Evolutionary conservation across 1,140 invertebrate genomes (phyloP), one percentile per base, ranked within the genome.

Genomic region (Scaptomyza graminum): DNA sequence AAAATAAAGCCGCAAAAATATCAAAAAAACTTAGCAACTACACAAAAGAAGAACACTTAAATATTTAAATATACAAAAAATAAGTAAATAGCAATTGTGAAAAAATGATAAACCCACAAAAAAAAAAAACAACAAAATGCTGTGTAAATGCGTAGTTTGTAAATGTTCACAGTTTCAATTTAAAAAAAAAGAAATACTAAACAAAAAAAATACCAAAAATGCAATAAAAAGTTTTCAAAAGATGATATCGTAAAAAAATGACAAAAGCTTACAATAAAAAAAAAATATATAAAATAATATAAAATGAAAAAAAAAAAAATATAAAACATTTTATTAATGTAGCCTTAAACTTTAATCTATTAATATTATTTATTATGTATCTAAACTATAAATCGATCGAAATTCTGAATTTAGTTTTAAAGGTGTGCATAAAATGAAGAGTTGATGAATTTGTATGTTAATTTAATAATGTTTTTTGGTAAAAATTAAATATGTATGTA

Each of bases 131-230:
- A n/a, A 76, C 67, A 63, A 55, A 25, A 44, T 52, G 12, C 50
- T 66, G 68, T 90, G 87, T 85, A 90, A 87, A 79, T 79, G 56
- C 59, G 87, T 90, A 90, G 85, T 52, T 87, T 82, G n/a, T 90
- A 74, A 90, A 90, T 74, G 87, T 90, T 90, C 73, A 81, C 72
- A 65, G 78, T 90, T 82, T 85, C 76, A 84, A 84, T 78, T 81
- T 78, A 39, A 22, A 39, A 34, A 31, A 28, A 34, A 18, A 54
- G 49, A 63, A 75, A 62, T 13, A 56, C 2, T 15, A 22, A 12
- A 43, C n/a, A 22, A 52, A 67, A 73, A 64, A 76, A 66, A 68
- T 68, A 71, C 47, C 47, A 76, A 79, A 74, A 83, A 87, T 81
- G 80, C 78, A 90, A 81, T 80, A 78, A 78, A 76, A 77, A 74